Evolutionary conservation across 2,113 vertebrate genomes (phyloP).

Genomic region (Cyphomyrus plagiostoma): DNA sequence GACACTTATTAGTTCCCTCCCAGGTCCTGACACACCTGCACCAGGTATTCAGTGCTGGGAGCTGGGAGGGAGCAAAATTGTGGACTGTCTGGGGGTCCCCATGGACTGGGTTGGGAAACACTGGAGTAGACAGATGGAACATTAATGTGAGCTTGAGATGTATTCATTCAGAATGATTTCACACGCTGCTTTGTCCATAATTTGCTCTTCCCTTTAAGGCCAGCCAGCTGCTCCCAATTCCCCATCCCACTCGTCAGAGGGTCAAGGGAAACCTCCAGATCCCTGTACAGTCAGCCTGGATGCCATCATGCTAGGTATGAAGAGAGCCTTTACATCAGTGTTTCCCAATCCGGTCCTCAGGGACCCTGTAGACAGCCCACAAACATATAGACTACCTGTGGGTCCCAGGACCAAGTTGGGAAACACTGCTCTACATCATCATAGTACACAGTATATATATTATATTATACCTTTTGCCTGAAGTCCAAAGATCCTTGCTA

Average conservation of each 20-base stretch:
- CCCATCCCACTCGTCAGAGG: neutral
- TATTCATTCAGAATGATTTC: neutral
- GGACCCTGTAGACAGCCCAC: neutral
- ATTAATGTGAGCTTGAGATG: neutral
- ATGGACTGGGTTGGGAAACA: neutral
- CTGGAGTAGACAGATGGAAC: neutral
- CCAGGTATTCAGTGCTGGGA: neutral
- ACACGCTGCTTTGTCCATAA: neutral
- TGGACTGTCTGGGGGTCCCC: neutral
- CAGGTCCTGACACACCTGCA: neutral
- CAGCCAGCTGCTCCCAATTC: slow-evolving; percentile 43
- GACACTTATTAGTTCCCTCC: neutral
- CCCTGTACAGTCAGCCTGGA: slow-evolving; percentile 67
- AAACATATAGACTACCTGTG: no score
- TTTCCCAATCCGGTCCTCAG: neutral
- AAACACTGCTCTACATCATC: neutral
- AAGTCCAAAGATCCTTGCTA: neutral
- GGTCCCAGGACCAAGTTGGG: no score
- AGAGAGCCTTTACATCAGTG: neutral
- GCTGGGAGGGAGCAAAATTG: neutral
- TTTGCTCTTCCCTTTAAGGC: slow-evolving; percentile 34
- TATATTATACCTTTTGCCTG: neutral
- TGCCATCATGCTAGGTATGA: slow-evolving; percentile 70
- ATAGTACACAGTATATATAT: neutral
- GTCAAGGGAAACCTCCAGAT: slow-evolving; percentile 46